Percentiles rank a stretch among this genome's conserved stretches.
phyloP scores from a whole-genome alignment of 2,113 vertebrate species.

The Pogona vitticeps region DNA sequence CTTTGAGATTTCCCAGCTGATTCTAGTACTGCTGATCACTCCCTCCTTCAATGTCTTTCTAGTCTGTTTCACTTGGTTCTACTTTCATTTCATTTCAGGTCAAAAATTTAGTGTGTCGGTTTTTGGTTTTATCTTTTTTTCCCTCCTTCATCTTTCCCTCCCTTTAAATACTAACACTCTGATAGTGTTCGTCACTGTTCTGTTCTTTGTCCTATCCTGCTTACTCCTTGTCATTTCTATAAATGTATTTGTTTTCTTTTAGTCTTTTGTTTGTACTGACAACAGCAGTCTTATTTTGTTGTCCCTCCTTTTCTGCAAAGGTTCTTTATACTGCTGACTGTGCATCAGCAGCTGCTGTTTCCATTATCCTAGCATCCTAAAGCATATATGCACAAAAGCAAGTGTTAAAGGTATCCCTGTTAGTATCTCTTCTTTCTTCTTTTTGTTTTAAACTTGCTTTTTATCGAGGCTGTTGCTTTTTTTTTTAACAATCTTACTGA shows the following conservation, averaged over 20 bases:
- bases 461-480: background rate
- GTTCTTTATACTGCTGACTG: background rate
- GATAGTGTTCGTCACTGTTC: background rate
- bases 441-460: background rate
- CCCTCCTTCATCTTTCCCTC: background rate
- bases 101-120: background rate
- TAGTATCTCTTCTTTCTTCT: background rate
- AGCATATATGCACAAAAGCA: background rate
- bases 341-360: background rate
- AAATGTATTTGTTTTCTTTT: background rate
- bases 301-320: background rate
- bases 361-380: background rate
- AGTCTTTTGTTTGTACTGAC: background rate
- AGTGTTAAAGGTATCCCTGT: background rate
- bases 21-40: background rate
- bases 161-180: background rate
- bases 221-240: background rate
- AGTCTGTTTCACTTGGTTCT: background rate
- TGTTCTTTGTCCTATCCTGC: background rate
- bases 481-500: background rate
- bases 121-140: background rate
- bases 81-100: background rate
- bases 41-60: background rate
- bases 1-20: background rate
- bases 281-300: background rate